Evolutionary conservation across 2,797 vertebrate genomes (phyloP), one percentile per base, ranked within the genome.

Genomic region (Phylloscopus collybita): DNA sequence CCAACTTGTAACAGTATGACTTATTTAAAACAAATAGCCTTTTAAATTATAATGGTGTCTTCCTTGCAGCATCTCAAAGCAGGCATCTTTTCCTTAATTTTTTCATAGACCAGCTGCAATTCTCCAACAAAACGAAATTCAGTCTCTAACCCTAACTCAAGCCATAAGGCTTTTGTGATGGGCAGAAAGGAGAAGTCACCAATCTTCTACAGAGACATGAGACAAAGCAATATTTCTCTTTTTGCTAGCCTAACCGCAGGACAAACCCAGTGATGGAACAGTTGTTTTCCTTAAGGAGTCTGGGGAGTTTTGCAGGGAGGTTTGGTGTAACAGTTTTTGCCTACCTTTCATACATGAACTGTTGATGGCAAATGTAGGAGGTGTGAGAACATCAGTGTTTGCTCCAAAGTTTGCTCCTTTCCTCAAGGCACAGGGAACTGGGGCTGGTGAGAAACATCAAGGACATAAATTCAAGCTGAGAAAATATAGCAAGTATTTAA

Each of bases 361-460:
- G 8, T 32, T 0, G 0, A 5, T 13, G 20, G 16, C 36, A 51
- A 36, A 69, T 9, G 29, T 36, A 19, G 36, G 47, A 81, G 18
- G 5, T 76, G 23, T 27, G 29, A 30, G 26, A 81, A 3, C 13
- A 72, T 8, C 47, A 34, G 11, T 27, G 22, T 6, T 62, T 87
- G 10, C 42, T 83, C 36, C 59, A 54, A 60, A 54, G 29, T 6
- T 62, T 73, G 3, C 19, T 88, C 11, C 44, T 93, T 73, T 44
- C 34, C n/a, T 29, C 57, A 67, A 22, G 20, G 9, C n/a, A 73
- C 6, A 29, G 40, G 21, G 29, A 49, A 25, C 14, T 36, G 17
- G 15, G 13, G 16, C 11, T 49, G 32, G 5, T 36, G 11, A 85
- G 50, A 84, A 84, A 54, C 7, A 34, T n/a, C 19, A 51, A 47